Conservation (phyloP, 2,888 invertebrate species). For the Drosophila testacea region DNA sequence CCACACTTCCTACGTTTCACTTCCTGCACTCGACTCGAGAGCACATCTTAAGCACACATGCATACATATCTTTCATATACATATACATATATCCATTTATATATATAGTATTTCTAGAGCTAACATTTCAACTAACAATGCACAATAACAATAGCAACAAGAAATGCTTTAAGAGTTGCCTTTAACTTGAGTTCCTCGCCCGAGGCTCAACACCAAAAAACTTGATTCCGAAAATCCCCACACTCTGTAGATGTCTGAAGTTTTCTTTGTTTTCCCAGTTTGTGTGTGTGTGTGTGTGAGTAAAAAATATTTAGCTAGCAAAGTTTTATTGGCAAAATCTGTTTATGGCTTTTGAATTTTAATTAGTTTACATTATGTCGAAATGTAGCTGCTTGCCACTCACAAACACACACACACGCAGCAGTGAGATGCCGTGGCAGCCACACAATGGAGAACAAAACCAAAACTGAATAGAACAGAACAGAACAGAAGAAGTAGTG, state of each 20-base stretch:
- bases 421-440: constrained; percentile 35
- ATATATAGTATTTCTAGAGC: constrained; percentile 54
- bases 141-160: constrained; percentile 55
- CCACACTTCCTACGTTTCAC: constrained; percentile 82
- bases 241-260: constrained; percentile 55
- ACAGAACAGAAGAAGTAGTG: constrained; percentile 58
- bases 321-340: constrained; percentile 85
- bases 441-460: constrained; percentile 49
- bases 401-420: not conserved
- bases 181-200: constrained; percentile 57
- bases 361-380: constrained; percentile 84
- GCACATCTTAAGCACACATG: constrained; percentile 56
- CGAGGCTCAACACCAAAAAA: constrained; percentile 41
- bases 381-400: constrained; percentile 67
- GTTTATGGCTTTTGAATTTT: constrained; percentile 85
- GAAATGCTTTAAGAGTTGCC: constrained; percentile 61
- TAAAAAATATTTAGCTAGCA: constrained; percentile 81
- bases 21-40: constrained; percentile 73
- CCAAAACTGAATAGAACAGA: constrained; percentile 2
- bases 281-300: constrained; percentile 27
- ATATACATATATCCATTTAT: constrained; percentile 12
- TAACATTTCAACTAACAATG: constrained; percentile 53
- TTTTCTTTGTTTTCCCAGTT: constrained; percentile 70
- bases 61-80: constrained; percentile 25
- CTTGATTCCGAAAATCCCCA: constrained; percentile 59